phyloP scores from a whole-genome alignment of 2,797 vertebrate genomes.

The Rhyacichthys aspro region DNA sequence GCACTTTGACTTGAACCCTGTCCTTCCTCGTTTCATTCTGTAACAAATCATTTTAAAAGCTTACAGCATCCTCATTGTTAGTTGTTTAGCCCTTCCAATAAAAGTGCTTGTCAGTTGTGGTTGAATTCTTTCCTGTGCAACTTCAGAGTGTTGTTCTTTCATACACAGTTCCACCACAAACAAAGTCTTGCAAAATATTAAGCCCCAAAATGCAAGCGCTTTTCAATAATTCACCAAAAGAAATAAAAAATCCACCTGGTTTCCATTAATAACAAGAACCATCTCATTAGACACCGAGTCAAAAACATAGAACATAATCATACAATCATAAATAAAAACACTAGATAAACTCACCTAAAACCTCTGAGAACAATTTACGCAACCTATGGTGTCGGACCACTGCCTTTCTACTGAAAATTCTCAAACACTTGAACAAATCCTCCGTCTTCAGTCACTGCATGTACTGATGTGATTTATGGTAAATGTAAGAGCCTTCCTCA shows the following conservation, averaged over 20 bases:
- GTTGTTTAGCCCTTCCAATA: too few species aligned
- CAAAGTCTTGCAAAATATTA: too few species aligned
- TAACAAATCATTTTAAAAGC: constrained; percentile 22
- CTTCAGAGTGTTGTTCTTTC: too few species aligned
- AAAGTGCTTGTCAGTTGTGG: too few species aligned
- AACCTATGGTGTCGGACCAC: background rate
- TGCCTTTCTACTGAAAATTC: background rate
- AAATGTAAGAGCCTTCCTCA: constrained; percentile 8
- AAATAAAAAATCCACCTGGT: too few species aligned
- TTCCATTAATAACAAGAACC: background rate
- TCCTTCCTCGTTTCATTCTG: constrained; percentile 85
- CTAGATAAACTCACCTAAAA: constrained; percentile 16
- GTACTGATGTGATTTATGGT: background rate
- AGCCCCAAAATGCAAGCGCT: too few species aligned
- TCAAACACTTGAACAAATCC: background rate
- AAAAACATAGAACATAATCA: too few species aligned
- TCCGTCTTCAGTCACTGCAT: constrained; percentile 1
- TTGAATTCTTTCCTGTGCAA: too few species aligned
- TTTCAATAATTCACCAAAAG: too few species aligned
- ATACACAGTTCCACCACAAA: too few species aligned
- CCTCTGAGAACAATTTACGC: background rate
- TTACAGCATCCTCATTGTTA: too few species aligned
- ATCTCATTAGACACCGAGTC: background rate
- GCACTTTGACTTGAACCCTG: constrained; percentile 65
- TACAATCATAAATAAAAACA: too few species aligned